Evolutionary conservation across 2,113 vertebrate genomes (phyloP), one percentile per base, ranked within the genome.

Genomic region (Strix aluco): DNA sequence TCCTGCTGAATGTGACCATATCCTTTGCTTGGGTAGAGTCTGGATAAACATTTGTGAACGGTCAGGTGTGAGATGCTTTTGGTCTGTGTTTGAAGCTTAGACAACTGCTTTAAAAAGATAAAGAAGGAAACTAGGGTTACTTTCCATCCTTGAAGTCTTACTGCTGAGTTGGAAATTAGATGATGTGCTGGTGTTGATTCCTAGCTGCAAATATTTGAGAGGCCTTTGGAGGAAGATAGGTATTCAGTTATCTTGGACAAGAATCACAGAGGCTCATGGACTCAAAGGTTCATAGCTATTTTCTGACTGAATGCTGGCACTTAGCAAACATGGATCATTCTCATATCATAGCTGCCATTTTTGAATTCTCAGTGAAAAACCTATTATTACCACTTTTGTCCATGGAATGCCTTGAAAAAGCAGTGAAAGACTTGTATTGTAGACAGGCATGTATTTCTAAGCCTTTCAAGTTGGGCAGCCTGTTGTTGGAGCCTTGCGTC

Each of bases 401-500:
- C 19, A 17, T 42, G 11, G 57, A 66, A 38, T 38, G 44, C 14
- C 10, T 75, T 72, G 32, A 16, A 79, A 90, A 10, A 67, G 20
- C 9, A 52, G 16, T 69, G 42, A 61, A 63, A 75, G 58, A 19
- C 4, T 22, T 72, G 16, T 9, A 10, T 40, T 70, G 22, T 61
- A 83, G 34, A 55, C 18, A 70, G 49, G 8, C 38, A 13, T 30
- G 10, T 47, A 34, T 86, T 80, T 86, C 58, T 44, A 69, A 80
- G 12, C 10, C 18, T 83, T 81, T 66, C 62, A 57, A 57, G 19
- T 2, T 63, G 27, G 36, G 42, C 83, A 77, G 7, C 8, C 22
- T 77, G 20, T 57, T 2, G 6, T 13, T 86, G 62, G 14, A 77
- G 9, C 27, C 19, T 36, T 54, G 16, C 0, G 0, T 66, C 9